phyloP scores from a whole-genome alignment of 2,888 invertebrate genomes.

The Digitonthophagus gazella region DNA sequence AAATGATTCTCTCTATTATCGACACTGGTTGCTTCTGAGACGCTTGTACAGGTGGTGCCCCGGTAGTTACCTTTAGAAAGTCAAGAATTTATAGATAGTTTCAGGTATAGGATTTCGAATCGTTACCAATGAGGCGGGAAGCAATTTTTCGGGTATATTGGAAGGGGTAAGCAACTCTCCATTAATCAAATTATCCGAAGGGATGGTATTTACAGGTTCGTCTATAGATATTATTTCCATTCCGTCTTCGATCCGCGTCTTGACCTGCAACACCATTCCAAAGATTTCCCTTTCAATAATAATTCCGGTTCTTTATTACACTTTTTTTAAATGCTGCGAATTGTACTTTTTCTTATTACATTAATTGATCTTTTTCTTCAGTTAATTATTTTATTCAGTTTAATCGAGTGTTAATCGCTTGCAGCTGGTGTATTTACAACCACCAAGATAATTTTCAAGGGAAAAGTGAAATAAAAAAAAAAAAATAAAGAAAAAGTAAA shows the following conservation, averaged over 20 bases:
- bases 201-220: conserved; percentile 47
- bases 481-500: conserved; percentile 26
- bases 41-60: conserved; percentile 20
- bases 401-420: conserved; percentile 25
- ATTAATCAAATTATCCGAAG: conserved; percentile 48
- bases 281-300: too few species aligned
- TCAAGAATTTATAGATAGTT: conserved; percentile 17
- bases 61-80: conserved; percentile 30
- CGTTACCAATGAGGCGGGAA: conserved; percentile 32
- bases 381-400: conserved; percentile 27
- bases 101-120: conserved; percentile 21
- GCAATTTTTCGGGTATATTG: conserved; percentile 35
- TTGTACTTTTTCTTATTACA: conserved; percentile 15
- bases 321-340: conserved; percentile 1
- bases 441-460: conserved; percentile 17
- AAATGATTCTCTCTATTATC: conserved; percentile 50
- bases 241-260: conserved; percentile 41
- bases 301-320: not conserved
- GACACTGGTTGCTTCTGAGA: conserved; percentile 40
- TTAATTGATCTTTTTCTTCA: conserved; percentile 10
- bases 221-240: conserved; percentile 50
- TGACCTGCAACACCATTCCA: conserved; percentile 38
- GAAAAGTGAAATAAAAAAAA: conserved; percentile 23
- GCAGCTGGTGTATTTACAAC: conserved; percentile 27
- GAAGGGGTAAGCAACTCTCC: conserved; percentile 42